Percentiles rank a stretch among this genome's conserved stretches.
Evolutionary conservation across 2,797 vertebrate genomes (phyloP).

Genomic region (Spinus olivaceus): DNA sequence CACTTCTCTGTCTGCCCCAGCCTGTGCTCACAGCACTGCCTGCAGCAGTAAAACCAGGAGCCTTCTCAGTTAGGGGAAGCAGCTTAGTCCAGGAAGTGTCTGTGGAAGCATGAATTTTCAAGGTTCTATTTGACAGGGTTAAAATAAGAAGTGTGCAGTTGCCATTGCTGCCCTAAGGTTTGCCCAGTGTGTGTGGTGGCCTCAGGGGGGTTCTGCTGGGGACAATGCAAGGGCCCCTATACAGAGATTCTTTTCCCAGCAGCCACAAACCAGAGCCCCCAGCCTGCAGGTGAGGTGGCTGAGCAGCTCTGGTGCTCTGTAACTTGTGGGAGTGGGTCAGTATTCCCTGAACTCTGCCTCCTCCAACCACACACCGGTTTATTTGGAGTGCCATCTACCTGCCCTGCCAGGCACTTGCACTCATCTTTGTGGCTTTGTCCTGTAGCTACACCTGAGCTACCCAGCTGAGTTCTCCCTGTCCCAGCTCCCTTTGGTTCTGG

Average conservation of each 20-base stretch:
- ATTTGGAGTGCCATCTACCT: slow-evolving; percentile 58
- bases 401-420: slow-evolving; percentile 29
- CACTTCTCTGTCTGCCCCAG: neutral
- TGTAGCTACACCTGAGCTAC: neutral
- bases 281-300: neutral
- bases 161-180: neutral
- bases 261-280: neutral
- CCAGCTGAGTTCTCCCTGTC: neutral
- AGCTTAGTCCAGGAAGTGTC: neutral
- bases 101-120: neutral
- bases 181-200: neutral
- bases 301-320: neutral
- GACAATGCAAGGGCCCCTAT: neutral
- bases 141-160: neutral
- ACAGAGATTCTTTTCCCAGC: neutral
- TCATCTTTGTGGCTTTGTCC: neutral
- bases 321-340: neutral
- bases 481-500: neutral
- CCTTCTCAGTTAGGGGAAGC: neutral
- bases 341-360: neutral
- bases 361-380: neutral
- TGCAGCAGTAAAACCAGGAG: neutral
- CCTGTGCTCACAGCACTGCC: neutral
- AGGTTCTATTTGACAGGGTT: neutral
- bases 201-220: accelerated